Base-by-base conservation (phyloP, 2,888 invertebrate genomes). In the Imbricaverruca yamaguchii region DNA sequence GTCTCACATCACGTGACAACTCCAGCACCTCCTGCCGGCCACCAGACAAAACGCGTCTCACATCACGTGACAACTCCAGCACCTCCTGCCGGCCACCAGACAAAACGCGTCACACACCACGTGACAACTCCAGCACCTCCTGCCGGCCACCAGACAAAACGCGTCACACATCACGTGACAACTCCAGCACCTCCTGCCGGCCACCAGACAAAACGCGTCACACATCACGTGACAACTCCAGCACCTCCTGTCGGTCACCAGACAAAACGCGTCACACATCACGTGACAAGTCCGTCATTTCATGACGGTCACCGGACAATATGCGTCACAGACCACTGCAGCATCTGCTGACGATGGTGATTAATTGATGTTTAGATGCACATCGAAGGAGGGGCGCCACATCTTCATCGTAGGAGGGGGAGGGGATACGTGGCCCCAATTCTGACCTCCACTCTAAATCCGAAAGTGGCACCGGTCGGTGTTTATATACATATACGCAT, bases 81-180 rank as follows among this genome's bases (percentile, higher is more conserved):
- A 39, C 39, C 39, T 39, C n/a, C n/a, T n/a, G n/a, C n/a, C n/a
- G n/a, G n/a, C n/a, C n/a, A n/a, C n/a, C n/a, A n/a, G n/a, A n/a
- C n/a, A n/a, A n/a, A n/a, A n/a, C n/a, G n/a, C n/a, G n/a, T n/a
- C n/a, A n/a, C n/a, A n/a, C n/a, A n/a, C n/a, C n/a, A n/a, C n/a
- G n/a, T n/a, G n/a, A n/a, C n/a, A 96, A 98, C 81, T 93, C 91
- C 77, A 96, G 91, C 80, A 97, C 98, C 88, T 98, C 97, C 90
- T 90, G 85, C 4, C 85, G 25, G 65, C 23, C 18, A 21, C 53
- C 21, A 8, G 53, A 80, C 39, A 39, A 39, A 39, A 39, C 39
- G 39, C 39, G 39, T 39, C 39, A 39, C 39, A 39, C 39, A 39
- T 39, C 39, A 4, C 39, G 65, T 53, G 12, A 13, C 0, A 96